Conservation (phyloP, 1,140 invertebrate genomes). For the Dreissena polymorpha region DNA sequence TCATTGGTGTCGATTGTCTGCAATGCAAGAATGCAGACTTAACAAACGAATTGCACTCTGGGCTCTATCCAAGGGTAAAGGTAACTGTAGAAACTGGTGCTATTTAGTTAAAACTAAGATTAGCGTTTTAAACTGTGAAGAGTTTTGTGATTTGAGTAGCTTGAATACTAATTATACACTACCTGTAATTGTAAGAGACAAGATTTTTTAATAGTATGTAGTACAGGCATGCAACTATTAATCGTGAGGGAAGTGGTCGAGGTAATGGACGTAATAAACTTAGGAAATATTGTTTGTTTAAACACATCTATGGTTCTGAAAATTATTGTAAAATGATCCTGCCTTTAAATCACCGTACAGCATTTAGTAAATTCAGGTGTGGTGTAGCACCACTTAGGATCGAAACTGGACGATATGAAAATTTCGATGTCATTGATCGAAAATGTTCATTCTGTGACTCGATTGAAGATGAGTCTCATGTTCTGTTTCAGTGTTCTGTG, state of each 20-base stretch:
- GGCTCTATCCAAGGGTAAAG: background rate
- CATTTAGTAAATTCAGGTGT: constrained; percentile 13
- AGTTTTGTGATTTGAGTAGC: background rate
- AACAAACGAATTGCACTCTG: constrained; percentile 33
- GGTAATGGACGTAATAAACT: constrained; percentile 22
- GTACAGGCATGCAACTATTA: background rate
- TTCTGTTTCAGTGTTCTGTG: background rate
- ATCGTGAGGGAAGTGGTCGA: constrained; percentile 7
- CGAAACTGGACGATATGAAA: constrained; percentile 17
- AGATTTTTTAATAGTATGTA: background rate
- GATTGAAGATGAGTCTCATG: constrained; percentile 12
- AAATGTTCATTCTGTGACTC: constrained; percentile 4
- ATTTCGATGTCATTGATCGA: background rate
- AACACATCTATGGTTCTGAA: background rate
- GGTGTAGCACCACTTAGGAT: background rate
- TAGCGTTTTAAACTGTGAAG: background rate
- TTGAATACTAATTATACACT: background rate
- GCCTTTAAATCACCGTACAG: background rate
- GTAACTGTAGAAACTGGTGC: constrained; percentile 5
- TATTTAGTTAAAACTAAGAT: background rate
- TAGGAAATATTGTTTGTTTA: constrained; percentile 15
- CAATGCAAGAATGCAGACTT: background rate
- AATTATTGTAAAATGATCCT: constrained; percentile 13
- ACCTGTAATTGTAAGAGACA: background rate
- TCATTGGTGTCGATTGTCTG: background rate